phyloP scores from a whole-genome alignment of 2,888 invertebrate genomes.

The Oxystoma pomonae region DNA sequence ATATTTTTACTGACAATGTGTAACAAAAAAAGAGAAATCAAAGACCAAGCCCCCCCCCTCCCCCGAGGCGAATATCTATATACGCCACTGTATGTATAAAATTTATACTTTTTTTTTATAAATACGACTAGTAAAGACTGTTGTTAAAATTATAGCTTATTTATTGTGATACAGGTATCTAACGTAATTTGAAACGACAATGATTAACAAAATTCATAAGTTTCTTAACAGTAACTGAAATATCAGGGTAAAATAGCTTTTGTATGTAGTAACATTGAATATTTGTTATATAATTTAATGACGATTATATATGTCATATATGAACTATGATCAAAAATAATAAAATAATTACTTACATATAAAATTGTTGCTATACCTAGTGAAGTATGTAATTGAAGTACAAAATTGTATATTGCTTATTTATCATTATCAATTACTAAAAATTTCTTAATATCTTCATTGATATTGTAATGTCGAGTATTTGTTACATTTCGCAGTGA shows the following conservation, averaged over 20 bases:
- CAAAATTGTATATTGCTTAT: not conserved
- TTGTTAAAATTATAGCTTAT: not conserved
- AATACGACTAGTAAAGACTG: not conserved
- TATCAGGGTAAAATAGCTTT: not conserved
- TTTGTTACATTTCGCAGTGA: not conserved
- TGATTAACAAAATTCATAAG: not conserved
- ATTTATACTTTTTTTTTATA: too few relatives aligned
- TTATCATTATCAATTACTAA: not conserved
- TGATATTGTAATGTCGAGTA: not conserved
- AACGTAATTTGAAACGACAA: not conserved
- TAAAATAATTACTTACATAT: too few relatives aligned
- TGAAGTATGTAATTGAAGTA: not conserved
- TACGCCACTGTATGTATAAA: too few relatives aligned
- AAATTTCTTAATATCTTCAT: slow-evolving; percentile 2
- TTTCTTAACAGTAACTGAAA: not conserved
- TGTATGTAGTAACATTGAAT: not conserved
- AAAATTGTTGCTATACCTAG: not conserved
- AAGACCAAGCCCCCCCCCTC: too few relatives aligned
- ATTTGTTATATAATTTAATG: not conserved
- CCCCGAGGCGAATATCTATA: too few relatives aligned
- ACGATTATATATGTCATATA: not conserved
- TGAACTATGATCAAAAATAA: too few relatives aligned
- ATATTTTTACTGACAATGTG: too few relatives aligned
- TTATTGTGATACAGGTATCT: not conserved
- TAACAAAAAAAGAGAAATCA: too few relatives aligned